Conservation (phyloP, 2,113 vertebrate genomes). For the Penelope pileata region DNA sequence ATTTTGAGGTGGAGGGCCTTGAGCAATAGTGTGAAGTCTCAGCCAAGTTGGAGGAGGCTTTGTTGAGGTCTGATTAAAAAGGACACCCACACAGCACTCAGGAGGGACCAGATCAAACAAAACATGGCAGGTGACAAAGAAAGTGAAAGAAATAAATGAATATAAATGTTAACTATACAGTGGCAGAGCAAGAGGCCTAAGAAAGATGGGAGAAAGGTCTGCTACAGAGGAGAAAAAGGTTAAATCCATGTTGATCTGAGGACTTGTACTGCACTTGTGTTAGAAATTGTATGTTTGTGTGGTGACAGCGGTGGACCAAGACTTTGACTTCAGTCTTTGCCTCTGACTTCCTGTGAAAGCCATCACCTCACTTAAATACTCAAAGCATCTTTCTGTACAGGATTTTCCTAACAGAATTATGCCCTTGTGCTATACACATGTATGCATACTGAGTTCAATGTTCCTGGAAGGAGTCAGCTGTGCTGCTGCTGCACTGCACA, state of each 20-base stretch:
- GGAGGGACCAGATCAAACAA: not conserved
- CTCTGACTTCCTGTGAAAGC: not conserved
- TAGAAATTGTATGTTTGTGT: not conserved
- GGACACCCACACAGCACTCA: not conserved
- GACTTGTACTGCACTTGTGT: not conserved
- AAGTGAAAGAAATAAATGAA: not conserved
- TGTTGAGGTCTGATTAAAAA: constrained; percentile 3
- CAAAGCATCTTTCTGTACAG: not conserved
- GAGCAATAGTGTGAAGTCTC: not conserved
- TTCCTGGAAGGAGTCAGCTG: not conserved
- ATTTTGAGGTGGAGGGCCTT: constrained; percentile 46
- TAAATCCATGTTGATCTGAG: not conserved
- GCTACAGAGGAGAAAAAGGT: not conserved
- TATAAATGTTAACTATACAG: not conserved
- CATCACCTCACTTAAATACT: not conserved
- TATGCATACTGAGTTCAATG: fast-evolving
- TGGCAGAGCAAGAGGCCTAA: not conserved
- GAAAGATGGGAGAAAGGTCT: not conserved
- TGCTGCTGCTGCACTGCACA: not conserved
- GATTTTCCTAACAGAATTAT: not conserved
- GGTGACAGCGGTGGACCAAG: not conserved
- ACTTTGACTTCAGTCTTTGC: not conserved
- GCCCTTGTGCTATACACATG: not conserved
- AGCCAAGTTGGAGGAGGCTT: not conserved
- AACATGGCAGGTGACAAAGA: not conserved